phyloP scores from a whole-genome alignment of 35 echinoderm and acorn worm species.

The Diadema setosum region DNA sequence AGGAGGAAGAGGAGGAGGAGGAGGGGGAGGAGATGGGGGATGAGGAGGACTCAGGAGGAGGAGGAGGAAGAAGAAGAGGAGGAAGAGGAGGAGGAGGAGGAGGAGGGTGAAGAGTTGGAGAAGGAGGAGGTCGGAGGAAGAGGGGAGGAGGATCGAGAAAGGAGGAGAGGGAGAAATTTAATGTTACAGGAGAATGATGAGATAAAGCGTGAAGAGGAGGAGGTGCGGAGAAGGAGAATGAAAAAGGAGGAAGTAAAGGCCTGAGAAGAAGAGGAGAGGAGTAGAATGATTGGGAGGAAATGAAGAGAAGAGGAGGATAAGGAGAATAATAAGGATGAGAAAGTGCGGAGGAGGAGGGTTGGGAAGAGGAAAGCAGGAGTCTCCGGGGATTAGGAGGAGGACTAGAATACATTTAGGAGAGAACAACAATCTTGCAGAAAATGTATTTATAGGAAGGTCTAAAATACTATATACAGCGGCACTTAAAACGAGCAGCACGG shows the following conservation, averaged over 20 bases:
- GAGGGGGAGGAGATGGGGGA: neutral
- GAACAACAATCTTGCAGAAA: too few species aligned
- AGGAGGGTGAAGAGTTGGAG: neutral
- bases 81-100: neutral
- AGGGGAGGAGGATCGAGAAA: neutral
- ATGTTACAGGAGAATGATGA: neutral
- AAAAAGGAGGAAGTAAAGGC: neutral
- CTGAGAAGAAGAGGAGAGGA: neutral
- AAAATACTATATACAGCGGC: too few species aligned
- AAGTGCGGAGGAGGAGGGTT: neutral
- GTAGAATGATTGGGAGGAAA: neutral
- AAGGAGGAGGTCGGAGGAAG: neutral
- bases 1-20: neutral
- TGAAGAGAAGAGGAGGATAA: neutral
- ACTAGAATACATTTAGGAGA: too few species aligned
- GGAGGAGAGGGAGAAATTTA: neutral
- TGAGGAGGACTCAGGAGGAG: neutral
- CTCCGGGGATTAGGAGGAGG: too few species aligned
- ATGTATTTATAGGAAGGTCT: too few species aligned
- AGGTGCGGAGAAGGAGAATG: neutral
- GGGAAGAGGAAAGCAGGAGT: too few species aligned
- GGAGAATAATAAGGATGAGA: neutral
- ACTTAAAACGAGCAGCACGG: too few species aligned
- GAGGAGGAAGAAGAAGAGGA: neutral
- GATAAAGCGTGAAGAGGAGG: neutral